A percentile compares a stretch with the other conserved stretches of the same genome.
Conservation (phyloP, 2,888 invertebrate genomes). For the Plebejus melissa region DNA sequence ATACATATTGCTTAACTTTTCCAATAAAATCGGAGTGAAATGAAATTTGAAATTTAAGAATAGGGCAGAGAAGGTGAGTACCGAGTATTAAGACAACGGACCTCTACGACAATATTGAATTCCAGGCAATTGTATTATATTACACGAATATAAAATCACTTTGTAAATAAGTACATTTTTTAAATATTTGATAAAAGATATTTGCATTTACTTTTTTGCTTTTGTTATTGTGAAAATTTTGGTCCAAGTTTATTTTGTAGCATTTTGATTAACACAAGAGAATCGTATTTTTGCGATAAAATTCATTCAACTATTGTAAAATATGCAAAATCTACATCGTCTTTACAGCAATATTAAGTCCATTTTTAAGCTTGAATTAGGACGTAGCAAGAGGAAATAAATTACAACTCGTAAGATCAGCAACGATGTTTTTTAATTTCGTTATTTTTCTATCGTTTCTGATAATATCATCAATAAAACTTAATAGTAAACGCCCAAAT, state of each 20-base stretch:
- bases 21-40: slow-evolving; percentile 73
- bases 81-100: slow-evolving; percentile 49
- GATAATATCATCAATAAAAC: neutral
- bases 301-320: no score
- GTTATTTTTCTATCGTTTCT: neutral
- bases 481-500: neutral
- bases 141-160: neutral
- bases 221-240: no score
- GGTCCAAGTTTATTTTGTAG: no score
- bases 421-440: neutral
- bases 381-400: no score
- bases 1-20: slow-evolving; percentile 68
- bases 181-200: no score
- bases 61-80: slow-evolving; percentile 49
- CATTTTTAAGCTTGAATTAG: no score
- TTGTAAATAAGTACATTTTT: no score
- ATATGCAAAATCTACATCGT: no score
- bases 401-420: neutral
- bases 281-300: no score
- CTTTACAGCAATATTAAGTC: no score
- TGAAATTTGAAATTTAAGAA: slow-evolving; percentile 68
- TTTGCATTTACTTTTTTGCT: no score
- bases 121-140: neutral
- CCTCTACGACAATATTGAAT: slow-evolving; percentile 5
- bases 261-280: no score